Conservation (phyloP, 2,113 vertebrate genomes). For the Albula glossodonta region DNA sequence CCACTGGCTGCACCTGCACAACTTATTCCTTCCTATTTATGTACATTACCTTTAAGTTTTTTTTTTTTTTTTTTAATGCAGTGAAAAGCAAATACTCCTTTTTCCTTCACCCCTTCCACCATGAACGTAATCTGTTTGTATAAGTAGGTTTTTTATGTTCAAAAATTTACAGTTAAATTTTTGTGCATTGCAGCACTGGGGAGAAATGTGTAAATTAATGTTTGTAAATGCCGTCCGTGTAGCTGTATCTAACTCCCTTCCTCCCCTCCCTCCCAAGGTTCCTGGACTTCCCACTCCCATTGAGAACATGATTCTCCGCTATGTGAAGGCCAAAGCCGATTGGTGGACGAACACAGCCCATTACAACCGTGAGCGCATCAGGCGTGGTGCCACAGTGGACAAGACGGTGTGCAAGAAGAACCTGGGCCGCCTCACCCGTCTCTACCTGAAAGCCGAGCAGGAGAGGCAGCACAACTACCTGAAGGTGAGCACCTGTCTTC, state of each 20-base stretch:
- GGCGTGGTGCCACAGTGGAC: conserved; percentile 96
- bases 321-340: conserved; percentile 98
- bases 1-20: too few relatives aligned
- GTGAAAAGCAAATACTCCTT: too few relatives aligned
- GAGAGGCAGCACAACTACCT: conserved; percentile 98
- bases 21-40: too few relatives aligned
- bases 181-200: too few relatives aligned
- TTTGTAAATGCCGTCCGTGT: background rate
- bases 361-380: conserved; percentile 96
- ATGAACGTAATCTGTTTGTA: too few relatives aligned
- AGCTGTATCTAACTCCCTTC: background rate
- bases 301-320: conserved; percentile 98
- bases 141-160: too few relatives aligned
- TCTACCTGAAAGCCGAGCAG: conserved; percentile 97
- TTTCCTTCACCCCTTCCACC: too few relatives aligned
- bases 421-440: conserved; percentile 89
- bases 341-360: conserved; percentile 99
- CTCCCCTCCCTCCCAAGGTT: conserved; percentile 68
- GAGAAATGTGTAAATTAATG: background rate
- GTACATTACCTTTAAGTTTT: too few relatives aligned
- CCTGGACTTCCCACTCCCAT: conserved; percentile 97
- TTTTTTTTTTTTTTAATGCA: too few relatives aligned
- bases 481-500: conserved; percentile 73
- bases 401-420: conserved; percentile 99
- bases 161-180: too few relatives aligned